Evolutionary conservation across 2,797 vertebrate species (phyloP), one percentile per base, ranked within the genome.

Genomic region (Selene dorsalis): DNA sequence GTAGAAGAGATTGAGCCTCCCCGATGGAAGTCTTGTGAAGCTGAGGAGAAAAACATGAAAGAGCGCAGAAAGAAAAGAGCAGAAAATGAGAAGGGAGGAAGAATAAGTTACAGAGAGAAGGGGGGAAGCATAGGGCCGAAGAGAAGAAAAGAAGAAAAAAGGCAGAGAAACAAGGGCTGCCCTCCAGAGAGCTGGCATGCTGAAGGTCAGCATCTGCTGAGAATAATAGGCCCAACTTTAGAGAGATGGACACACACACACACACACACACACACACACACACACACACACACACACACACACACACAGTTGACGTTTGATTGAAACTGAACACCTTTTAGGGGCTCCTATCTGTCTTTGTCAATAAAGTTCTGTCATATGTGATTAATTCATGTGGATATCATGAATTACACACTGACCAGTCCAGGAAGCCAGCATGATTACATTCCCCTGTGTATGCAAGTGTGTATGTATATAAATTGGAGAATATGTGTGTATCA

Each of bases 191-290:
- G 70, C 71, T 39, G 77, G 78, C 79, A 77, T 62, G 82, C 84
- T 92, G 88, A 91, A 93, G 91, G 92, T 93, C 91, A 89, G 87
- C 85, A 90, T 87, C 85, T 89, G 86, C 79, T 64, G 85, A 90
- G 88, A 90, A 91, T 90, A 91, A 92, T 88, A 73, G 86, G 56
- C 63, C 67, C 62, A 78, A 75, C 73, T 85, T 88, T 88, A 74
- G 73, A 65, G 57, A 11, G 62, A 35, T 55, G 50, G 26, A 16
- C 45, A 28, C 16, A 14, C 47, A 59, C 48, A 63, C 52, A 26
- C 57, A 52, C 62, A 58, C 57, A 62, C 64, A 11, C 63, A 43
- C 70, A 17, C 43, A 28, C 64, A 45, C 62, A 57, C 52, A 76
- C 55, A 73, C 62, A 80, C 70, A 62, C 67, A 28, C 63, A 56